Conservation (phyloP, 2,797 vertebrate species). For the Melanogrammus aeglefinus region DNA sequence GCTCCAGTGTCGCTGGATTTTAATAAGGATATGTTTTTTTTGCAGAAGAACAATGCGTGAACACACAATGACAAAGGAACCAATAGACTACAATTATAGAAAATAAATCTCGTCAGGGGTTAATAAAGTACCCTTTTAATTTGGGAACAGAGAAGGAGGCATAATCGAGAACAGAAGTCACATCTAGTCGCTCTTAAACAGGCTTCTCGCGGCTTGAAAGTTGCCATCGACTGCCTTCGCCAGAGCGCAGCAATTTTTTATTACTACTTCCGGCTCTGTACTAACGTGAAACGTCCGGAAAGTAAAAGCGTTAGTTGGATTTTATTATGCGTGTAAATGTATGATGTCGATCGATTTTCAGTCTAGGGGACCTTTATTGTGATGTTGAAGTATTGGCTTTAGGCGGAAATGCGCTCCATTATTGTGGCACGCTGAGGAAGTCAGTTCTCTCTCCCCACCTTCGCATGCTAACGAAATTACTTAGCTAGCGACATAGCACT, state of each 20-base stretch:
- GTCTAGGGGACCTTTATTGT: conserved; percentile 36
- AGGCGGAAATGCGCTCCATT: conserved; percentile 39
- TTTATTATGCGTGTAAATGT: too few species aligned
- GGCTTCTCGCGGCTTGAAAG: background rate
- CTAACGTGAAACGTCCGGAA: background rate
- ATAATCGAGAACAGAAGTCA: background rate
- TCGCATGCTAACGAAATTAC: conserved; percentile 34
- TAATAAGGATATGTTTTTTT: background rate
- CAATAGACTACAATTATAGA: background rate
- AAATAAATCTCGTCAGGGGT: background rate
- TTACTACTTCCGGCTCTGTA: background rate
- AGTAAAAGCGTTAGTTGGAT: conserved; percentile 18
- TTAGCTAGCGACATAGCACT: conserved; percentile 7
- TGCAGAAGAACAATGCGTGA: background rate
- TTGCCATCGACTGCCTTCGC: background rate
- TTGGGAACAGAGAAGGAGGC: background rate
- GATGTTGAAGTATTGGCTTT: conserved; percentile 18
- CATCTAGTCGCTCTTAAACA: conserved; percentile 8
- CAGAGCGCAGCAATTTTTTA: background rate
- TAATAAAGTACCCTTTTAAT: background rate
- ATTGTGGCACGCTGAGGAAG: conserved; percentile 14
- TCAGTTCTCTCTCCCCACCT: conserved; percentile 30
- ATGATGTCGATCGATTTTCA: too few species aligned
- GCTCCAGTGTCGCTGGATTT: background rate
- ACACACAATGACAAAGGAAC: background rate